A percentile compares a stretch with the other conserved stretches of the same genome.
Conservation (phyloP, 2,888 invertebrate genomes). For the Thysanoteuthis rhombus region DNA sequence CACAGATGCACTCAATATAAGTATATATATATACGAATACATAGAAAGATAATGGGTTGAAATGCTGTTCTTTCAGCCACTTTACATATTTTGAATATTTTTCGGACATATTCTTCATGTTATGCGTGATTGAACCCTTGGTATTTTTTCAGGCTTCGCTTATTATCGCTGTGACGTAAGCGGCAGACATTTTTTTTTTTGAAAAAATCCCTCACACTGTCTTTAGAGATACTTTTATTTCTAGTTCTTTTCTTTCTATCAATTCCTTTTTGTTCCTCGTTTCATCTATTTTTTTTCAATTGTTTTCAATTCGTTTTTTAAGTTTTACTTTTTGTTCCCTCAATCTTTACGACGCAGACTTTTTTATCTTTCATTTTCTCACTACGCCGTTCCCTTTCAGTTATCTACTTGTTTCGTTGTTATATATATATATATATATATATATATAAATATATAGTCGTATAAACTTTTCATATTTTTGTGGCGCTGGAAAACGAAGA, state of each 20-base stretch:
- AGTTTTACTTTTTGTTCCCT: not conserved
- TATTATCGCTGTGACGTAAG: not conserved
- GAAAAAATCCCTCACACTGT: not conserved
- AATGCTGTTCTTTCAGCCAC: not conserved
- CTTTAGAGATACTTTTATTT: not conserved
- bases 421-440: too few species aligned
- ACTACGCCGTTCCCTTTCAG: too few species aligned
- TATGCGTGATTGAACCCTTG: not conserved
- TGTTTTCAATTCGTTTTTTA: not conserved
- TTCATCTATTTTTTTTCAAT: not conserved
- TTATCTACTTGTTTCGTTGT: too few species aligned
- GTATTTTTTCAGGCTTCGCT: not conserved
- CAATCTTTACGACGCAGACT: too few species aligned
- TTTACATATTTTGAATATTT: slow-evolving; percentile 12
- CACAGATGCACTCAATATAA: not conserved
- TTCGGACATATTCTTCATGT: not conserved
- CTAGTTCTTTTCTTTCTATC: not conserved
- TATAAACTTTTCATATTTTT: too few species aligned
- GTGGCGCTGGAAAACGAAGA: too few species aligned
- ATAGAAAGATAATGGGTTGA: not conserved
- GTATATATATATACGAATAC: not conserved
- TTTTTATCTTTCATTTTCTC: too few species aligned
- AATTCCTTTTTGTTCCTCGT: not conserved
- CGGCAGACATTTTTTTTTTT: not conserved
- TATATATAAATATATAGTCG: too few species aligned